A percentile compares a stretch with the other conserved stretches of the same genome.
Evolutionary conservation across 1,140 invertebrate species (phyloP).

Genomic region (Ladona fulva): DNA sequence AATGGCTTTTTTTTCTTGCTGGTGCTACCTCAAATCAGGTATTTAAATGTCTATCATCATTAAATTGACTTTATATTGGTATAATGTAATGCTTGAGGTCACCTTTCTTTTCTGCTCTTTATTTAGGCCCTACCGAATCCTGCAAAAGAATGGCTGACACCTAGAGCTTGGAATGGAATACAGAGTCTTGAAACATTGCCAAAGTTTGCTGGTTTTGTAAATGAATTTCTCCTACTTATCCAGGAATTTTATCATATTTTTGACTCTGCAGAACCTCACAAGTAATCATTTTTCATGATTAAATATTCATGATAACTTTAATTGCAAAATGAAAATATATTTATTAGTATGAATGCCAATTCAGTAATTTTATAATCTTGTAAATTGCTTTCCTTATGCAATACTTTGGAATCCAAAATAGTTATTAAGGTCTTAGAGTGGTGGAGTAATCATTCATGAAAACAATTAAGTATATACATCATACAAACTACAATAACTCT

Average conservation of each 20-base stretch:
- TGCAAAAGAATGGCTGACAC: slow-evolving; percentile 46
- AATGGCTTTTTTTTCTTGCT: slow-evolving; percentile 54
- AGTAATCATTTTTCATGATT: slow-evolving; percentile 26
- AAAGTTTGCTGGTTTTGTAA: slow-evolving; percentile 40
- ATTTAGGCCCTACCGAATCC: slow-evolving; percentile 43
- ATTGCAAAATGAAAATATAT: too few relatives aligned
- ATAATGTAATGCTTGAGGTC: slow-evolving; percentile 10
- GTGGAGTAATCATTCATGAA: too few relatives aligned
- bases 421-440: too few relatives aligned
- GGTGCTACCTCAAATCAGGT: slow-evolving; percentile 31
- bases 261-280: slow-evolving; percentile 45
- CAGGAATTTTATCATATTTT: slow-evolving; percentile 47
- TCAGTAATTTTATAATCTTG: too few relatives aligned
- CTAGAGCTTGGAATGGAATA: slow-evolving; percentile 52
- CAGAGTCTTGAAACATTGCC: slow-evolving; percentile 42
- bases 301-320: too few relatives aligned
- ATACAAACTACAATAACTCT: too few relatives aligned
- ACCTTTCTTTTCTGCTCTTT: slow-evolving; percentile 23
- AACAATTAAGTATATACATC: too few relatives aligned
- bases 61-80: not conserved
- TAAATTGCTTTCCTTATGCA: too few relatives aligned
- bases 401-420: too few relatives aligned
- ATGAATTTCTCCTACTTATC: slow-evolving; percentile 37
- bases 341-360: too few relatives aligned
- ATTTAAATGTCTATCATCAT: slow-evolving; percentile 19